Evolutionary conservation across 2,888 invertebrate genomes (phyloP).

Genomic region (Platycheirus rosarum): DNA sequence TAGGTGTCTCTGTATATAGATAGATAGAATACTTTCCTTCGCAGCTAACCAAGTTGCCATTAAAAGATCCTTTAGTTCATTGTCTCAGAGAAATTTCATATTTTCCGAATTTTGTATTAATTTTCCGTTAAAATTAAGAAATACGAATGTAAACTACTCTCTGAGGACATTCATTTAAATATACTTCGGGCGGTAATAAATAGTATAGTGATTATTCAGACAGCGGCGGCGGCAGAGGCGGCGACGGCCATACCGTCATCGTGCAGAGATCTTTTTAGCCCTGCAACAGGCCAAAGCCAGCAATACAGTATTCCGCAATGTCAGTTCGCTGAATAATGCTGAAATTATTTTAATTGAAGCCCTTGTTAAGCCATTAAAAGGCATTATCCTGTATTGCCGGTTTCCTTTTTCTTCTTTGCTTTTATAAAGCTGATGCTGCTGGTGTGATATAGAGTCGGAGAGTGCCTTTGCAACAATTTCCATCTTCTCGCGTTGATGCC

Average conservation of each 20-base stretch:
- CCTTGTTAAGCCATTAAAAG: constrained; percentile 73
- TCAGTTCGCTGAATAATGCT: constrained; percentile 65
- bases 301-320: constrained; percentile 37
- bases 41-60: background rate
- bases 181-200: constrained; percentile 66
- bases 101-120: constrained; percentile 40
- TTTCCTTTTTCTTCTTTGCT: background rate
- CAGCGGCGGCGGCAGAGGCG: background rate
- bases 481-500: constrained; percentile 55
- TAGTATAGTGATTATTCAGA: constrained; percentile 66
- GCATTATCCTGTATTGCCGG: constrained; percentile 65
- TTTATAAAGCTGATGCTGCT: background rate
- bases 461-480: constrained; percentile 50
- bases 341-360: constrained; percentile 73
- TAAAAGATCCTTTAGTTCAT: constrained; percentile 19
- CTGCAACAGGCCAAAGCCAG: constrained; percentile 12
- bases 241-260: background rate
- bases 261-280: too few species aligned
- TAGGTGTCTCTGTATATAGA: background rate
- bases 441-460: constrained; percentile 11
- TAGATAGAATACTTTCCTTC: background rate
- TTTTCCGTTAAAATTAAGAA: constrained; percentile 42
- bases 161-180: constrained; percentile 68
- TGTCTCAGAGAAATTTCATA: constrained; percentile 59
- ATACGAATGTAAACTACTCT: constrained; percentile 46